Evolutionary conservation across 2,113 vertebrate genomes (phyloP).

Genomic region (Lasiurus borealis): DNA sequence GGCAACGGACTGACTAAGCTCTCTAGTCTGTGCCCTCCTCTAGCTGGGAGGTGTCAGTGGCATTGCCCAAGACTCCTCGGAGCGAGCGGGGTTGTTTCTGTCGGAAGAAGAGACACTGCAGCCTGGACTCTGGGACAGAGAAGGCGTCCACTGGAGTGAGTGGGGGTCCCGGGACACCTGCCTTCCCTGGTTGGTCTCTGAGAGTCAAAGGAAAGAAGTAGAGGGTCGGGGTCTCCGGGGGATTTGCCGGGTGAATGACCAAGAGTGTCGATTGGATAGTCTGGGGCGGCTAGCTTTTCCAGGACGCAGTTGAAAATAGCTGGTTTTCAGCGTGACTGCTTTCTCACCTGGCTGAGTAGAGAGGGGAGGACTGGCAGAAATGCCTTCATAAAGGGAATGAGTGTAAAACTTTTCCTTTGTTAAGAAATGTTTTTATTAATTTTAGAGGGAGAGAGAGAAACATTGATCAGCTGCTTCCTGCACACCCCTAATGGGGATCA

Average conservation of each 20-base stretch:
- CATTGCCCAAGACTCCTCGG: slow-evolving; percentile 68
- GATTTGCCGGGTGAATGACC: neutral
- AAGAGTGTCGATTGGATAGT: neutral
- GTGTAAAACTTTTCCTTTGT: neutral
- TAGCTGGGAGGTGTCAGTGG: slow-evolving; percentile 57
- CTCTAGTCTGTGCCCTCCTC: slow-evolving; percentile 56
- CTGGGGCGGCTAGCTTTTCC: neutral
- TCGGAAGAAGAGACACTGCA: neutral
- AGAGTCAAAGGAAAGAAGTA: neutral
- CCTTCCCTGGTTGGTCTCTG: neutral
- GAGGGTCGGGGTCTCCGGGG: neutral
- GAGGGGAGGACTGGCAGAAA: neutral
- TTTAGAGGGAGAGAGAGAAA: neutral
- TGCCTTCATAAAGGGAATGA: neutral
- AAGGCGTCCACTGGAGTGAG: neutral
- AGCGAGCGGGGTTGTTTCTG: neutral
- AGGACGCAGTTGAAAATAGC: neutral
- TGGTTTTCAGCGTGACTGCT: neutral
- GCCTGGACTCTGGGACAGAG: slow-evolving; percentile 35
- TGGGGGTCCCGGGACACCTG: neutral
- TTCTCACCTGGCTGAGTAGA: neutral
- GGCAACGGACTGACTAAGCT: neutral
- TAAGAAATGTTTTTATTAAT: neutral
- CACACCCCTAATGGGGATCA: too few species aligned
- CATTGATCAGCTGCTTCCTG: neutral